Conservation (phyloP, 2,888 invertebrate genomes). For the Hanleya hanleyi region DNA sequence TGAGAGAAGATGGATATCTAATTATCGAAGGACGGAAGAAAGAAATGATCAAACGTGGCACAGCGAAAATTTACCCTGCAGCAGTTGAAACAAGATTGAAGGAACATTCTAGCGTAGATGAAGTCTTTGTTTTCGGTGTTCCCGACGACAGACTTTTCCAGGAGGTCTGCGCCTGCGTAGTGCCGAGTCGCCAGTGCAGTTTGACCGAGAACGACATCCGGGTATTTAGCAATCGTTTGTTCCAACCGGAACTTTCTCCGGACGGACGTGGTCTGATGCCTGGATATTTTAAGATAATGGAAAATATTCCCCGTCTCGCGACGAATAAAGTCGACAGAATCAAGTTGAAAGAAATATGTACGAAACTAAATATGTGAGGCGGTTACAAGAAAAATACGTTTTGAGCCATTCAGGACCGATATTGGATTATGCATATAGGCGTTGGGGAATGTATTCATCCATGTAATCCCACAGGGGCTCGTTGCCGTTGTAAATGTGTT, state of each 20-base stretch:
- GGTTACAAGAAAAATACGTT: too few relatives aligned
- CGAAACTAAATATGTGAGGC: too few relatives aligned
- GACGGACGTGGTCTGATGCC: slow-evolving; percentile 12
- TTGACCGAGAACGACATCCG: neutral
- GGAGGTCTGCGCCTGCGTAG: slow-evolving; percentile 18
- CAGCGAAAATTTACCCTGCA: slow-evolving; percentile 6
- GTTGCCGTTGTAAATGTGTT: neutral
- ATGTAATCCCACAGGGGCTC: too few relatives aligned
- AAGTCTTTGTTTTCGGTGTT: slow-evolving; percentile 18
- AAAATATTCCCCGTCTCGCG: neutral
- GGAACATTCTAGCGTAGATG: neutral
- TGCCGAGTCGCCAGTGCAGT: neutral
- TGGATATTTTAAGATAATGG: slow-evolving; percentile 11
- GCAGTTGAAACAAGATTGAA: slow-evolving; percentile 1
- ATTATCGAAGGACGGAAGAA: neutral
- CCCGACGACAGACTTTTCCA: slow-evolving; percentile 13
- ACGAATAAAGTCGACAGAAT: slow-evolving; percentile 11
- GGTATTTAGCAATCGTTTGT: neutral
- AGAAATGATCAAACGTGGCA: slow-evolving; percentile 15
- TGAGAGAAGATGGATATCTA: neutral
- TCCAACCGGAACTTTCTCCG: neutral
- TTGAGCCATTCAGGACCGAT: neutral
- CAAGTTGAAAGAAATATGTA: neutral
- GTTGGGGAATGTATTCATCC: too few relatives aligned
- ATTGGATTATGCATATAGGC: neutral